Percentiles rank a stretch among this genome's conserved stretches.
Evolutionary conservation across 2,797 vertebrate species (phyloP).

Genomic region (Cirrhinus mrigala): DNA sequence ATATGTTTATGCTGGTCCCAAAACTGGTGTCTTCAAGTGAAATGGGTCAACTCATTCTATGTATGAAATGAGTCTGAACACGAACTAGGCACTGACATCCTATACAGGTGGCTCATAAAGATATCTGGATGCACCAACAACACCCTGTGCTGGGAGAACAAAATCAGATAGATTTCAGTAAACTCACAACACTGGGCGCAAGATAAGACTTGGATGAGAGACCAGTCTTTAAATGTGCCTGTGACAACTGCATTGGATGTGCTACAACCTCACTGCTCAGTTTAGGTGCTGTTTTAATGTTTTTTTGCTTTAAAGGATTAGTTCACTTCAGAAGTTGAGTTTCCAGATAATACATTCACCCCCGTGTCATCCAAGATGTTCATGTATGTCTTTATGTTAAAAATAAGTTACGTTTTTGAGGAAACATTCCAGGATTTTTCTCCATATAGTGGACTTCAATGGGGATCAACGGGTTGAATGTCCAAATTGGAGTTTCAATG

Average conservation of each 20-base stretch:
- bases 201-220: neutral
- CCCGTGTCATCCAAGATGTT: too few species aligned
- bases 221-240: neutral
- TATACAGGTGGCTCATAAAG: neutral
- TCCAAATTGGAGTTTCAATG: too few species aligned
- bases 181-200: neutral
- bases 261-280: neutral
- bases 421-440: too few species aligned
- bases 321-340: too few species aligned
- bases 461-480: too few species aligned
- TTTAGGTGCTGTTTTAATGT: neutral
- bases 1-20: neutral
- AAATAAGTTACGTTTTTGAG: too few species aligned
- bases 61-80: neutral
- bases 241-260: neutral
- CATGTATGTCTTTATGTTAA: too few species aligned
- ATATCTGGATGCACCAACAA: constrained; percentile 10
- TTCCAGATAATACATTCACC: too few species aligned
- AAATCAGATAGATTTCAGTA: neutral
- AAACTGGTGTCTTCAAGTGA: neutral
- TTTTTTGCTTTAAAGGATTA: neutral
- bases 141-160: neutral
- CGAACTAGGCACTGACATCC: neutral
- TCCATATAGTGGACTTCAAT: too few species aligned
- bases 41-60: neutral